phyloP scores from a whole-genome alignment of 2,888 invertebrate genomes.

The Agriopis leucophaearia region DNA sequence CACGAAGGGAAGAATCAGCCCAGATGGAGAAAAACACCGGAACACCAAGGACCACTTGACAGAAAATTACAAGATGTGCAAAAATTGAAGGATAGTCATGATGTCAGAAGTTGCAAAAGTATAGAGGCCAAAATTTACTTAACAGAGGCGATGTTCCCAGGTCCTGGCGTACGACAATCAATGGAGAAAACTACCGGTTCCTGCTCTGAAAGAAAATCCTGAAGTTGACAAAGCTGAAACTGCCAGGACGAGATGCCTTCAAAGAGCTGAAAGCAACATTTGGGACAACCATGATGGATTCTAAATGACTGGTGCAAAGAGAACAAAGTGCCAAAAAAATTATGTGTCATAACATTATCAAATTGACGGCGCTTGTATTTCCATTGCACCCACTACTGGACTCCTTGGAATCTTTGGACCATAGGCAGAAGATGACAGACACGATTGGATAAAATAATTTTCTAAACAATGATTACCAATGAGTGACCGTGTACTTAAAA shows the following conservation, averaged over 20 bases:
- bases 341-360: background rate
- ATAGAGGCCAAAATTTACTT: background rate
- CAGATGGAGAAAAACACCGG: background rate
- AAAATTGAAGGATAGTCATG: background rate
- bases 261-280: background rate
- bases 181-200: background rate
- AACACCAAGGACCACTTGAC: background rate
- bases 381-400: background rate
- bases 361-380: background rate
- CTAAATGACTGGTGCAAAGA: background rate
- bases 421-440: background rate
- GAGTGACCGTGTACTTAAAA: constrained; percentile 69
- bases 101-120: background rate
- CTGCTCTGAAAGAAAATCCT: background rate
- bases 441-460: constrained; percentile 21
- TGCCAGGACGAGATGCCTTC: background rate
- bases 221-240: background rate
- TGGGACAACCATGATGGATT: background rate
- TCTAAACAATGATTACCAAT: constrained; percentile 70
- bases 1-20: background rate
- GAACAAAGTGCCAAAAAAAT: background rate
- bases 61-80: background rate
- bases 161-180: background rate
- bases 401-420: background rate
- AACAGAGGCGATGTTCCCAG: constrained; percentile 2